Evolutionary conservation across 35 echinoderm and acorn worm genomes (phyloP).

Genomic region (Ophiothrix spiculata): DNA sequence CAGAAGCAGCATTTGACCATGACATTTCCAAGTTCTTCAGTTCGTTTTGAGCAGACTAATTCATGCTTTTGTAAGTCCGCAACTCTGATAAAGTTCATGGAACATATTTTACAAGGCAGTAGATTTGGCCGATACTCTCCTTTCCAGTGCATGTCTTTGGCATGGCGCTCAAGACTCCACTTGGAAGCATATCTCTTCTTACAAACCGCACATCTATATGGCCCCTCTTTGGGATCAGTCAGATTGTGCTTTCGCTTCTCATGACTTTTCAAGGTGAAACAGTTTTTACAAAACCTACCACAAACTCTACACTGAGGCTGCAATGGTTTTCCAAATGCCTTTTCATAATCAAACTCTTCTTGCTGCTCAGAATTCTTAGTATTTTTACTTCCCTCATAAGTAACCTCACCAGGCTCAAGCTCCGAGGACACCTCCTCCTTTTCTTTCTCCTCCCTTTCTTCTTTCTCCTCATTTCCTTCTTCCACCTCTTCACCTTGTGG

Average conservation of each 20-base stretch:
- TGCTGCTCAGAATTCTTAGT: not conserved
- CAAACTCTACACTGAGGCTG: not conserved
- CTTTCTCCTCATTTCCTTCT: no score
- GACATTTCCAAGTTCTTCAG: not conserved
- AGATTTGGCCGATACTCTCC: not conserved
- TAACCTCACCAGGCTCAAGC: no score
- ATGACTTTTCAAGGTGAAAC: not conserved
- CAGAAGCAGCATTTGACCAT: not conserved
- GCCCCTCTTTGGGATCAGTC: not conserved
- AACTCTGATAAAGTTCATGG: not conserved
- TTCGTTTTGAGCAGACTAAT: not conserved
- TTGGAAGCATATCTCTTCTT: not conserved
- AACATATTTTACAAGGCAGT: not conserved
- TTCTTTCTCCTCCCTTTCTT: no score
- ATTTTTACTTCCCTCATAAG: not conserved
- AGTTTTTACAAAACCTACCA: not conserved
- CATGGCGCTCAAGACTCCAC: not conserved
- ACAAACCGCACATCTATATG: not conserved
- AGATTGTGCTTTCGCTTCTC: not conserved
- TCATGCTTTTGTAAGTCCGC: not conserved
- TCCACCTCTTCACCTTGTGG: no score
- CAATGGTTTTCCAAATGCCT: not conserved
- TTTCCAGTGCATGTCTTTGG: not conserved
- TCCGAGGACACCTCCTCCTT: no score
- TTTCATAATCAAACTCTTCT: not conserved